These are phyloP conservation scores for Creontiades dilutus DNA, from an alignment of 2,888 invertebrate species.

Conservation along the genomic window DNA sequence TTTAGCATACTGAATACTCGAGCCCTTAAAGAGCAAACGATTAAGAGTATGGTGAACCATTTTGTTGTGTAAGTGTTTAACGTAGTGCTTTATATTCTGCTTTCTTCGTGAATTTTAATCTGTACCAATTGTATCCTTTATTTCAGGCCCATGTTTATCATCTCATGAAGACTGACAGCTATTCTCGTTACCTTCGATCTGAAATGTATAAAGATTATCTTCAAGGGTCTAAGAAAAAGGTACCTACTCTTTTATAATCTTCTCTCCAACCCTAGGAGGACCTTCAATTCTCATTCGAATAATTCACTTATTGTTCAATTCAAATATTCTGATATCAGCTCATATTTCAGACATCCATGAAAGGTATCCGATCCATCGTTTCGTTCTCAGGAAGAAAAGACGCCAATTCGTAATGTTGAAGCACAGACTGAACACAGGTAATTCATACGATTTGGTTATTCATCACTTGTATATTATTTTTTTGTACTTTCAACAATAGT, in stretches of 20 bases:
- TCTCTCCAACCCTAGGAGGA: neutral
- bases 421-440: constrained; percentile 60
- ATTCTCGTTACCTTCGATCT: constrained; percentile 97
- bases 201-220: constrained; percentile 99
- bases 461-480: constrained; percentile 48
- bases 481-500: constrained; percentile 57
- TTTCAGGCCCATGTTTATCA: constrained; percentile 97
- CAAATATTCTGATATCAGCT: constrained; percentile 60
- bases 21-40: too few species aligned
- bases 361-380: constrained; percentile 91
- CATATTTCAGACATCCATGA: constrained; percentile 88
- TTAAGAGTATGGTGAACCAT: too few species aligned
- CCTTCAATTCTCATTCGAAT: constrained; percentile 11
- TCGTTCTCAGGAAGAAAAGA: constrained; percentile 83
- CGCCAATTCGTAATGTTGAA: constrained; percentile 74
- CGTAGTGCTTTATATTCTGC: neutral
- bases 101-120: neutral
- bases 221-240: constrained; percentile 97
- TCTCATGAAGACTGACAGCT: constrained; percentile 99
- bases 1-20: too few species aligned
- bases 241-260: constrained; percentile 50
- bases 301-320: constrained; percentile 47
- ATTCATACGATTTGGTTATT: constrained; percentile 41
- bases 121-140: neutral
- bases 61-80: too few species aligned